Base-by-base conservation (phyloP, 2,113 vertebrate species). In the Lipophrys pholis region DNA sequence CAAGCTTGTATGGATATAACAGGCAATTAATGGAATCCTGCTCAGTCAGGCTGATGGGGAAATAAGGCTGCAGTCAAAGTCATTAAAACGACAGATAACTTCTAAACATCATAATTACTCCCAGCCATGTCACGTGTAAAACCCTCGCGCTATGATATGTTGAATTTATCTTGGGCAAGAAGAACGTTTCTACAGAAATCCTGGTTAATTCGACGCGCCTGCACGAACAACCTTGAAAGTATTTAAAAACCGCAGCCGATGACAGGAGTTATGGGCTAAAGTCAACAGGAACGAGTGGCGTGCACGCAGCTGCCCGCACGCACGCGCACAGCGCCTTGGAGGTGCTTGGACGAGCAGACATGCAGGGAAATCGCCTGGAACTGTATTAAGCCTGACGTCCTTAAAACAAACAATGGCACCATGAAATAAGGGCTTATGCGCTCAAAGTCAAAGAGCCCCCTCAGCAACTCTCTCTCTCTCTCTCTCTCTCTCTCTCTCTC, bases 391-490 rank as follows among this genome's bases (percentile, higher is more conserved):
- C 67, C 85, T 87, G 74, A 88, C 85, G 84, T 91, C 91, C 88
- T 91, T 90, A 90, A 88, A 90, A 87, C 83, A 81, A 87, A 90
- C 87, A 90, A 92, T 89, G 81, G 82, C 86, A 80, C 83, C 88
- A 89, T 92, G 89, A 89, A 92, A 91, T 91, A 90, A 90, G 80
- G 85, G 88, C 85, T 89, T 89, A 90, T 81, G 76, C 30, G 81
- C 83, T 91, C 89, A 92, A 93, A 92, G 86, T 91, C 85, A 80
- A 88, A 90, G 83, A 90, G 75, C 70, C 81, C 88, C 91, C 57
- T 74, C 81, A 85, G 87, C 85, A 77, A 73, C 71, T 83, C 83
- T 84, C 87, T 72, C 75, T 89, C 84, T 89, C 88, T 87, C 85
- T 87, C 85, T 83, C 82, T 71, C 52, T 72, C 85, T 73, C 74